Conservation (phyloP, 2,113 vertebrate genomes). For the Anoura caudifer region DNA sequence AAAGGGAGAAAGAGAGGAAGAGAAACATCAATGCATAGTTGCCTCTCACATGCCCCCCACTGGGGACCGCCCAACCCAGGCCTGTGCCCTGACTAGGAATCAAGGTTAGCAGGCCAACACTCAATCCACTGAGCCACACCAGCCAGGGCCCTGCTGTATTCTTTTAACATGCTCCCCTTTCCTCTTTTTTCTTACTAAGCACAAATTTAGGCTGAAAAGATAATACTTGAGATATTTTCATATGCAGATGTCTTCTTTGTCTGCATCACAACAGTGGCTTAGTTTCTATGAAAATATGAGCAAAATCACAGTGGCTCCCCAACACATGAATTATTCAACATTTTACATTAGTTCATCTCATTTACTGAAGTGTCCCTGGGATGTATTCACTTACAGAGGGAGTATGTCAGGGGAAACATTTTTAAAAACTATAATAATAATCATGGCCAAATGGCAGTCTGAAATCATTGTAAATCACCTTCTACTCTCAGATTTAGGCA, state of each 20-base stretch:
- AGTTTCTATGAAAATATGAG: constrained; percentile 67
- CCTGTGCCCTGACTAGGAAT: too few relatives aligned
- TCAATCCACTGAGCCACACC: too few relatives aligned
- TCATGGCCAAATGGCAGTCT: constrained; percentile 57
- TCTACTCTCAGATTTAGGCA: constrained; percentile 21
- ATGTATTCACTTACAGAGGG: constrained; percentile 64
- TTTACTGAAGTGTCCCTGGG: constrained; percentile 54
- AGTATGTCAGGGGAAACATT: constrained; percentile 66
- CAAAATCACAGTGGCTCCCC: constrained; percentile 50
- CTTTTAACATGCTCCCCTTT: not conserved
- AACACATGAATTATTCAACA: constrained; percentile 68
- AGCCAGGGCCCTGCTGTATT: not conserved
- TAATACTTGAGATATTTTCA: constrained; percentile 57
- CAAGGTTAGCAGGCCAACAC: too few relatives aligned
- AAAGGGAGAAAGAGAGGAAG: too few relatives aligned
- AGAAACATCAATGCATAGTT: too few relatives aligned
- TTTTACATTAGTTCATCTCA: constrained; percentile 65
- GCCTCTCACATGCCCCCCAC: too few relatives aligned
- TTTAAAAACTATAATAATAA: constrained; percentile 60
- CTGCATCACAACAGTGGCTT: constrained; percentile 58
- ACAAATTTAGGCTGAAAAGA: constrained; percentile 32
- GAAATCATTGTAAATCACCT: constrained; percentile 56
- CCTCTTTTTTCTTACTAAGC: not conserved
- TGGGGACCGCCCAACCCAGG: too few relatives aligned
- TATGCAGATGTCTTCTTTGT: constrained; percentile 37